Conservation (phyloP, 1,140 invertebrate species). For the Mylabris phalerata region DNA sequence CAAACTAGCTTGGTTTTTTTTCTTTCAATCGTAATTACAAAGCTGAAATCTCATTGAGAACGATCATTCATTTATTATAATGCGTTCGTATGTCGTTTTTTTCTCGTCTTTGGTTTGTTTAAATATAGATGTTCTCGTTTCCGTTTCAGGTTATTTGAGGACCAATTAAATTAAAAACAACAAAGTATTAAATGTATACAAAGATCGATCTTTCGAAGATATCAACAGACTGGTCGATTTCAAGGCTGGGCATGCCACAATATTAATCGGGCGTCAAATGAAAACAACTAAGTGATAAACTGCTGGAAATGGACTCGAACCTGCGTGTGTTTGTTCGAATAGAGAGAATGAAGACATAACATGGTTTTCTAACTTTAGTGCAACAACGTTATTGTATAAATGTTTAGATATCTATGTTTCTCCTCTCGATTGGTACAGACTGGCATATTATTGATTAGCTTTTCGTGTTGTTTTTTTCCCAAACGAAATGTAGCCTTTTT, state of each 20-base stretch:
- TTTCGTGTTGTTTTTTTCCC: no score
- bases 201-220: conserved; percentile 14
- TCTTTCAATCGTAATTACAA: no score
- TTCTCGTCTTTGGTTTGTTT: no score
- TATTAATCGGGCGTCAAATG: conserved; percentile 42
- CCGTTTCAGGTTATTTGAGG: no score
- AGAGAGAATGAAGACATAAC: conserved; percentile 35
- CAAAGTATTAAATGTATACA: not conserved
- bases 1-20: no score
- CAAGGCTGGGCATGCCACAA: conserved; percentile 39
- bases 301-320: conserved; percentile 38
- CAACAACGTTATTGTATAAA: not conserved
- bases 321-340: conserved; percentile 33
- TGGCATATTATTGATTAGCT: conserved; percentile 19
- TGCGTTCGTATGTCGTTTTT: no score
- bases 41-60: no score
- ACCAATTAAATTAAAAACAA: no score
- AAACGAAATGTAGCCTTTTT: not conserved
- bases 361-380: conserved; percentile 27
- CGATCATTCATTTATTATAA: no score
- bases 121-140: no score
- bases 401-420: conserved; percentile 14
- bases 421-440: conserved; percentile 21
- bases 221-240: conserved; percentile 27
- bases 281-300: conserved; percentile 43